phyloP scores from a whole-genome alignment of 2,888 invertebrate genomes.

The Eupithecia centaureata region DNA sequence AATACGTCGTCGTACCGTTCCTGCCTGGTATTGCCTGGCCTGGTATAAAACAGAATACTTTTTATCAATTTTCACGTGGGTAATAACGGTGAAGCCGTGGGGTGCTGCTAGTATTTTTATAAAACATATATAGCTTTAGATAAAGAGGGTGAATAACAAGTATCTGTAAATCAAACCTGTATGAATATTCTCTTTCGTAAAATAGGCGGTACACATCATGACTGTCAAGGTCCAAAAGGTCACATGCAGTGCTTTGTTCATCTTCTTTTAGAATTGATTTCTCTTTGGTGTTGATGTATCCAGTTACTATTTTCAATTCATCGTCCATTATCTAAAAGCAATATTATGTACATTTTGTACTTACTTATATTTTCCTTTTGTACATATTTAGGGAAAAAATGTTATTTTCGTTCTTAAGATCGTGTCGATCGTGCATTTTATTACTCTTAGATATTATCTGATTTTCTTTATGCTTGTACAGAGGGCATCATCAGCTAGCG shows the following conservation, averaged over 20 bases:
- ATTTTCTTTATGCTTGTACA: neutral
- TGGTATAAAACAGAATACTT: too few species aligned
- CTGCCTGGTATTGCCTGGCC: too few species aligned
- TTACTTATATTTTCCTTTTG: neutral
- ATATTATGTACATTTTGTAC: neutral
- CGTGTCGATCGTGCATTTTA: too few species aligned
- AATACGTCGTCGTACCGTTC: too few species aligned
- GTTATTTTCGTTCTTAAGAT: too few species aligned
- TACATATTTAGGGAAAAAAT: too few species aligned
- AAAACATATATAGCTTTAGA: too few species aligned
- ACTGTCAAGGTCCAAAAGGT: conserved; percentile 8
- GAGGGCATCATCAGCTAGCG: too few species aligned
- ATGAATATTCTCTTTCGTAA: conserved; percentile 27
- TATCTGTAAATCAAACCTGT: conserved; percentile 22
- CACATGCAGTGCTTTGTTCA: neutral
- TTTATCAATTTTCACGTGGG: too few species aligned
- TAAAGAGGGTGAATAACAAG: neutral
- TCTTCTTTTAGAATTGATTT: conserved; percentile 6
- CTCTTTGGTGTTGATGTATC: conserved; percentile 24
- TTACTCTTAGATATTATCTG: neutral
- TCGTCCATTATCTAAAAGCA: conserved; percentile 26
- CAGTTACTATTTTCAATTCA: conserved; percentile 23
- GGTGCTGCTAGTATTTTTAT: too few species aligned
- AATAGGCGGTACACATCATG: conserved; percentile 30
- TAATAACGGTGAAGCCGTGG: too few species aligned